phyloP scores from a whole-genome alignment of 2,113 vertebrate species.

The Cololabis saira region DNA sequence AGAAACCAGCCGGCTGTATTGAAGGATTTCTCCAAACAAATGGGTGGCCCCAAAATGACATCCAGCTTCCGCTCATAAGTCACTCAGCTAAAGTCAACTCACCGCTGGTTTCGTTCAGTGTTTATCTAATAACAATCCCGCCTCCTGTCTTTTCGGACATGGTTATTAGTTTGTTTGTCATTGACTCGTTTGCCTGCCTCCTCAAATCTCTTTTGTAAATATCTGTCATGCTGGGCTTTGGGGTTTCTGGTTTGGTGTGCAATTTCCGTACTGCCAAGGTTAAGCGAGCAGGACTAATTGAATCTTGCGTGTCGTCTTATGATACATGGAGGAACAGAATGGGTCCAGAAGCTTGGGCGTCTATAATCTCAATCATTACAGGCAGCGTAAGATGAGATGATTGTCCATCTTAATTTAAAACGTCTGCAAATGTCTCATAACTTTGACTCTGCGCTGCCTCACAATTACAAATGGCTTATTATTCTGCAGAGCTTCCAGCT shows the following conservation, averaged over 20 bases:
- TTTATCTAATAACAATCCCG: conserved; percentile 63
- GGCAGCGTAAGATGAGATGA: conserved; percentile 53
- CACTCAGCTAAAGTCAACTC: conserved; percentile 37
- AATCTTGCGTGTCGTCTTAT: conserved; percentile 64
- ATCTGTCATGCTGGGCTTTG: conserved; percentile 32
- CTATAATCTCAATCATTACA: conserved; percentile 71
- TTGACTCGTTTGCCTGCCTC: conserved; percentile 34
- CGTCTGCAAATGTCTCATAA: conserved; percentile 52
- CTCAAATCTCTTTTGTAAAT: conserved; percentile 55
- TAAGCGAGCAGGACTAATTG: conserved; percentile 68
- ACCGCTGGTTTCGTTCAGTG: conserved; percentile 45
- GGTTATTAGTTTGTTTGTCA: conserved; percentile 65
- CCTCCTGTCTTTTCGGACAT: conserved; percentile 43
- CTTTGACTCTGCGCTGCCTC: conserved; percentile 40
- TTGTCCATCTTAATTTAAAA: conserved; percentile 63
- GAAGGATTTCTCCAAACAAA: conserved; percentile 56
- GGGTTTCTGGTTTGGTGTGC: conserved; percentile 47
- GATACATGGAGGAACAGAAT: conserved; percentile 63
- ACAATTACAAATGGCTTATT: conserved; percentile 2
- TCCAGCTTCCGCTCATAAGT: conserved; percentile 51
- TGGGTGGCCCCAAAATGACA: conserved; percentile 66
- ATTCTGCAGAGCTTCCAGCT: conserved; percentile 6
- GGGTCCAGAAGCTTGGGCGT: conserved; percentile 56
- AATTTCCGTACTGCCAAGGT: conserved; percentile 59
- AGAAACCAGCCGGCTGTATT: conserved; percentile 61